phyloP scores from a whole-genome alignment of 92 coral and sea anemone genomes.

The Porites divaricata region DNA sequence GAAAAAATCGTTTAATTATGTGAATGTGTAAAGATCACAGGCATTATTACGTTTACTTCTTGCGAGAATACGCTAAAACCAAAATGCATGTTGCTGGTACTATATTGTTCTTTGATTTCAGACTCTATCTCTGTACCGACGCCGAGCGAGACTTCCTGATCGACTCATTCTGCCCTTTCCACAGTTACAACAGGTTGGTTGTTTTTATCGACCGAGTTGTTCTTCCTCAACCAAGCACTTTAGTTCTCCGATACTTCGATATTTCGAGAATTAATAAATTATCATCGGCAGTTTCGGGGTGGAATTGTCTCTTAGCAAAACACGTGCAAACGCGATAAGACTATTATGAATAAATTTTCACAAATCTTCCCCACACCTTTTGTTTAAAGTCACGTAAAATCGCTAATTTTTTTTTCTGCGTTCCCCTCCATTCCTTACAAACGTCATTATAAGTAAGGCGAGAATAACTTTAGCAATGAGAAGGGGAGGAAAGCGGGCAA shows the following conservation, averaged over 20 bases:
- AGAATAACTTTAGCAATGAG: background rate
- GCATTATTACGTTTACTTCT: background rate
- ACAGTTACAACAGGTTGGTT: background rate
- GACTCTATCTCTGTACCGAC: background rate
- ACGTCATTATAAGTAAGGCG: background rate
- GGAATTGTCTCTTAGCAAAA: constrained; percentile 77
- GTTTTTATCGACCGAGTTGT: background rate
- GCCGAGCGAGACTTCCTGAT: background rate
- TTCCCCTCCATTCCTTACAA: background rate
- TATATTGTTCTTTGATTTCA: background rate
- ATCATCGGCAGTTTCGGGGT: constrained; percentile 1
- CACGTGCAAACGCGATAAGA: constrained; percentile 74
- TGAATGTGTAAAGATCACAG: background rate
- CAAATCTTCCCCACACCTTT: constrained; percentile 24
- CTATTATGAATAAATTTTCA: constrained; percentile 63
- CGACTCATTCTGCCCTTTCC: background rate
- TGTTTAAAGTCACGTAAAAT: constrained; percentile 12
- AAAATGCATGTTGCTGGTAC: background rate
- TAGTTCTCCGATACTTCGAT: background rate
- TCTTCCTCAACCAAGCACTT: background rate
- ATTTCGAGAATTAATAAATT: background rate
- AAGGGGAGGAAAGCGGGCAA: background rate
- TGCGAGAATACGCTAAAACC: background rate
- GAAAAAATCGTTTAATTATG: background rate
- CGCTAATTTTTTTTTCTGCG: background rate